These are phyloP conservation scores for Sterna hirundo DNA, from an alignment of 2,113 vertebrate genomes.

Conservation along the genomic window DNA sequence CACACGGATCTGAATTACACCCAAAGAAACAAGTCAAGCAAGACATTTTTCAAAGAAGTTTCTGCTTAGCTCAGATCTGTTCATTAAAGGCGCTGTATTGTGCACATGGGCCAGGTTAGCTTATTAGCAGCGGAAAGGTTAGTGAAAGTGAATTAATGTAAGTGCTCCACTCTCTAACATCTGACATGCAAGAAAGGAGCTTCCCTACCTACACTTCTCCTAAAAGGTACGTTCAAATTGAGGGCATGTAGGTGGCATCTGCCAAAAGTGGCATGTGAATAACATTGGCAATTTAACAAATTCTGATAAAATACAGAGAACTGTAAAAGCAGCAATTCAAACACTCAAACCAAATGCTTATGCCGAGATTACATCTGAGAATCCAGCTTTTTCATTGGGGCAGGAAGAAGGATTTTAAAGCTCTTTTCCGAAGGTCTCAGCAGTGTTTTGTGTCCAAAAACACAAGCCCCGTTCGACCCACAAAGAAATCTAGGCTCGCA, in stretches of 20 bases:
- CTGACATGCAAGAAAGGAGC: neutral
- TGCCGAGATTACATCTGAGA: neutral
- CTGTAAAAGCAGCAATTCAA: conserved; percentile 36
- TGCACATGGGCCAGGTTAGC: neutral
- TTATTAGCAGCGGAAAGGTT: neutral
- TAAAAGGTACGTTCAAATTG: neutral
- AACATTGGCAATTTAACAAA: conserved; percentile 15
- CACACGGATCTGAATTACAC: neutral
- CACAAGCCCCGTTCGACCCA: neutral
- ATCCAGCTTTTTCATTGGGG: neutral
- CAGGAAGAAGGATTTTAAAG: neutral
- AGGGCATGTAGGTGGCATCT: conserved; percentile 58
- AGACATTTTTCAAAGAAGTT: neutral
- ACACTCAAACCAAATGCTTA: conserved; percentile 31
- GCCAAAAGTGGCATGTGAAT: conserved; percentile 38
- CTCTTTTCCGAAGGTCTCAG: neutral
- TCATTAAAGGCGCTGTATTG: neutral
- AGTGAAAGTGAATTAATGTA: neutral
- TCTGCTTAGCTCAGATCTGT: neutral
- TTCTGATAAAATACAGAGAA: conserved; percentile 1
- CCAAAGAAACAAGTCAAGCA: neutral
- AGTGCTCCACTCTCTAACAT: neutral
- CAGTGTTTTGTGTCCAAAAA: neutral
- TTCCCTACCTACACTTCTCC: conserved; percentile 25
- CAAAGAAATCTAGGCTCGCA: neutral